Base-by-base conservation (phyloP, 23 tunicate genomes). In the Oikopleura dioica region DNA sequence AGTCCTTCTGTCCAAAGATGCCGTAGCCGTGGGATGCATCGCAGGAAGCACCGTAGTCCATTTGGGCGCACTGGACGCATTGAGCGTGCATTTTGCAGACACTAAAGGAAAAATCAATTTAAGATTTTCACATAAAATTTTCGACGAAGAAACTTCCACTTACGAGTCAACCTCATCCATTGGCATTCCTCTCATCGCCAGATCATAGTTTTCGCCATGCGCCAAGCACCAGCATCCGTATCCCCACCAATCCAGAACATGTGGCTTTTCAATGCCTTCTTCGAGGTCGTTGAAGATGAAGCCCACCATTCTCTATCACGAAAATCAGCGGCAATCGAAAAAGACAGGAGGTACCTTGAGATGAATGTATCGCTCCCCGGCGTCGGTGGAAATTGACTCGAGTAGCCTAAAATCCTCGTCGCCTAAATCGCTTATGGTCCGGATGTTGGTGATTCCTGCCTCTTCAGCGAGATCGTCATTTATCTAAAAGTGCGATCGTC, bases 221-320 rank as follows among this genome's bases (percentile, higher is more conserved):
- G 72, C 72, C 16, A 63, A 12, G 33, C 72, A 63, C 72, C 72
- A 63, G 33, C 72, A 63, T 24, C 72, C 72, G 26, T 63, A 63
- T 21, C 72, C 72, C 72, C 72, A 63, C 30, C 30, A 63, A 2
- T 63, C 33, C 33, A 31, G 16, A 2, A 63, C 2, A 63, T 23
- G 33, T 24, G 72, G 72, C 26, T 23, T 21, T 63, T 24, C 33
- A 2, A 2, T 23, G 26, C 26, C 26, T 9, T 44, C 55, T 28
- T 28, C n/a, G n/a, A n/a, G 29, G 33, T 63, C 26, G 16, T 28
- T 5, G 32, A 23, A 63, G 5, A 63, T 23, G 5, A 23, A 63
- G 26, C 33, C 33, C 4, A 63, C 33, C 72, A 63, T 63, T 63
- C 26, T 63, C 33, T 23, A n/a, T n/a, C n/a, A n/a, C n/a, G n/a